Conservation (phyloP, 2,113 vertebrate species). For the Psephotus haematonotus region DNA sequence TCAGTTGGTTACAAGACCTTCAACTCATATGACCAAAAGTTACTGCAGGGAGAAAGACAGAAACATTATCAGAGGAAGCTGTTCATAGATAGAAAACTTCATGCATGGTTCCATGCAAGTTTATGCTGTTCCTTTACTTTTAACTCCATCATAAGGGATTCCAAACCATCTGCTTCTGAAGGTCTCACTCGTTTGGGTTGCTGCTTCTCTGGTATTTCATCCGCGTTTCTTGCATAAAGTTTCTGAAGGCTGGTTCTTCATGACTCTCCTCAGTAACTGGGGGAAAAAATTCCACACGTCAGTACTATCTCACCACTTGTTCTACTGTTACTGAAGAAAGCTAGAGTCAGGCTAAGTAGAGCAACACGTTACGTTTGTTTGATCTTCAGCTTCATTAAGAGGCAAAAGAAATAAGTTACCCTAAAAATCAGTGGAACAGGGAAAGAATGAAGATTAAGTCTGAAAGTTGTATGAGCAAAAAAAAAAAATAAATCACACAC, state of each 20-base stretch:
- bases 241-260: slow-evolving; percentile 85
- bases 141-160: neutral
- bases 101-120: neutral
- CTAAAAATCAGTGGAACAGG: neutral
- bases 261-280: slow-evolving; percentile 88
- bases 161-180: neutral
- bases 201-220: slow-evolving; percentile 80
- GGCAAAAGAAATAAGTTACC: neutral
- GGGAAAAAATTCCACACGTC: neutral
- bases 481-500: neutral
- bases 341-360: neutral
- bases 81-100: neutral
- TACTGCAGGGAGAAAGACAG: neutral
- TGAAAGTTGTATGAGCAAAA: neutral
- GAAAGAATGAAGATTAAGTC: neutral
- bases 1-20: neutral
- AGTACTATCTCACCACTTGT: neutral
- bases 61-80: neutral
- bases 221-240: slow-evolving; percentile 84
- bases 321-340: neutral
- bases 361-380: neutral
- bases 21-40: neutral
- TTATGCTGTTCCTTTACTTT: neutral
- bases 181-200: slow-evolving; percentile 35
- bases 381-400: neutral